Conservation (phyloP, 2,113 vertebrate species). For the Haplochromis burtoni region DNA sequence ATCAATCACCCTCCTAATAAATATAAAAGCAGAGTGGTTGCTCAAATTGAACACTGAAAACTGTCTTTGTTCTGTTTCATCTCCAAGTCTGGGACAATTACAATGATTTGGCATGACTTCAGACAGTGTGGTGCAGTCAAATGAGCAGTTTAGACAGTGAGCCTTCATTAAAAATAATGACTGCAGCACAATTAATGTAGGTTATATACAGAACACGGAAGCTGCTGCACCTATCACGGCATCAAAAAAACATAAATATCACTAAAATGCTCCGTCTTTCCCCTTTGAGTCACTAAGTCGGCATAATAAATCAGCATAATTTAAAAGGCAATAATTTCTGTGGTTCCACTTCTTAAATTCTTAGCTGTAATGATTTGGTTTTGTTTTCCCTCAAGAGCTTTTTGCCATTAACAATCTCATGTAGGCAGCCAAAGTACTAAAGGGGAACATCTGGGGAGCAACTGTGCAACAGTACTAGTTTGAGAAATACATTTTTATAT, state of each 20-base stretch:
- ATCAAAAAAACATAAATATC: background rate
- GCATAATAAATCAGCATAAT: background rate
- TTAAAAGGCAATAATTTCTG: constrained; percentile 23
- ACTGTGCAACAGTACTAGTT: background rate
- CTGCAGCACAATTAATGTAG: constrained; percentile 12
- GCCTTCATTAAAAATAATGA: constrained; percentile 34
- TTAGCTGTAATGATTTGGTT: background rate
- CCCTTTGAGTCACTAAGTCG: background rate
- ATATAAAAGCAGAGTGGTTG: background rate
- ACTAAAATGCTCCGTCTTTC: background rate
- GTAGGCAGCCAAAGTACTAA: background rate
- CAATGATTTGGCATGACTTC: constrained; percentile 29
- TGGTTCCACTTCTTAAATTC: constrained; percentile 20
- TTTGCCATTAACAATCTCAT: background rate
- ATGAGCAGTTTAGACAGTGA: constrained; percentile 11
- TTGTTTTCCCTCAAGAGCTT: background rate
- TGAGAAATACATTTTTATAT: background rate
- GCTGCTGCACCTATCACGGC: background rate
- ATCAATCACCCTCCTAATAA: constrained; percentile 7
- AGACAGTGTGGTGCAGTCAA: background rate
- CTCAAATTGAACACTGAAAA: constrained; percentile 14
- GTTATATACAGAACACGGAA: background rate
- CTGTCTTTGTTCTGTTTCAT: constrained; percentile 14
- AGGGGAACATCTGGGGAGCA: background rate
- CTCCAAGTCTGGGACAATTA: constrained; percentile 26